These are phyloP conservation scores for Diglossa cyanea DNA, from an alignment of 2,797 vertebrate species.

Conservation along the genomic window DNA sequence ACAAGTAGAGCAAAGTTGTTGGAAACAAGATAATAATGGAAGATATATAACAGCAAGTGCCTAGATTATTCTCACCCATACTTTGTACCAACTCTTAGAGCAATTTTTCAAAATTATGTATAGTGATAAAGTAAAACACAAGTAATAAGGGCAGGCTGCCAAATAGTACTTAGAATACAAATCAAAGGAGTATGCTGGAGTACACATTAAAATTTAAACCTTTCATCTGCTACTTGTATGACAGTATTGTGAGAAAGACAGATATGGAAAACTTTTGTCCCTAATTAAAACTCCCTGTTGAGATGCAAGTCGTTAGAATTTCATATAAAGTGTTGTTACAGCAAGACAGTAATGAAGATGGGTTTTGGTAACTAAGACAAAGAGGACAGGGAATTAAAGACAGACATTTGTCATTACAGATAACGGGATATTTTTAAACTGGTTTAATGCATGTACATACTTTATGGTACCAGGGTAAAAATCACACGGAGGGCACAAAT, in stretches of 20 bases:
- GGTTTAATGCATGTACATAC: not conserved
- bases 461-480: not conserved
- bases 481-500: not conserved
- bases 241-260: slow-evolving; percentile 12
- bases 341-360: slow-evolving; percentile 10
- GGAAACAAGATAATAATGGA: not conserved
- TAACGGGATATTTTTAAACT: not conserved
- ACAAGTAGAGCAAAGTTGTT: not conserved
- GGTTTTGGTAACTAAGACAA: slow-evolving; percentile 5
- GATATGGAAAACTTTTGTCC: not conserved
- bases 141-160: not conserved
- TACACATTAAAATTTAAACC: slow-evolving; percentile 40
- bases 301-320: not conserved
- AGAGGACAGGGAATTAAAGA: not conserved
- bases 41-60: not conserved
- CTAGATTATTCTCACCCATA: not conserved
- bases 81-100: not conserved
- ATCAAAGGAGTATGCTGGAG: not conserved
- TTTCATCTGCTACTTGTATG: slow-evolving; percentile 3
- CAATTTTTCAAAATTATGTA: not conserved
- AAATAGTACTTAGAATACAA: not conserved
- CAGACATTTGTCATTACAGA: not conserved
- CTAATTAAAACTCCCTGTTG: not conserved
- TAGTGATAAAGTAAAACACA: slow-evolving; percentile 12
- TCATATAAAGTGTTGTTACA: not conserved